phyloP scores from a whole-genome alignment of 2,113 vertebrate genomes.

The Nothobranchius kuhntae region DNA sequence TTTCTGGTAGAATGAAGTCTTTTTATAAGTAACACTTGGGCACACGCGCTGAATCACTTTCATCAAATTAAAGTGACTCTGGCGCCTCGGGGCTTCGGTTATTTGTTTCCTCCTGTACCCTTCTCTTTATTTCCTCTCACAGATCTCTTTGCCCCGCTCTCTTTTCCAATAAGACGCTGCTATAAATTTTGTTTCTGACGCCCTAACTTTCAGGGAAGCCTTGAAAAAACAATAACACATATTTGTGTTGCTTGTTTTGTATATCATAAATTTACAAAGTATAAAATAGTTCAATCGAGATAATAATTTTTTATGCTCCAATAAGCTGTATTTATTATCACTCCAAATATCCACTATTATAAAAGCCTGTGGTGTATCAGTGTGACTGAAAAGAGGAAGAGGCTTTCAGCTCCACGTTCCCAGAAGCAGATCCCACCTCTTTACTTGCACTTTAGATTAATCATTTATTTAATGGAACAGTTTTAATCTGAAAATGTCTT shows the following conservation, averaged over 20 bases:
- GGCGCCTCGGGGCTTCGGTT: slow-evolving; percentile 32
- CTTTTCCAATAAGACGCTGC: slow-evolving; percentile 19
- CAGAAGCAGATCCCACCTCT: slow-evolving; percentile 24
- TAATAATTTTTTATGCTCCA: background rate
- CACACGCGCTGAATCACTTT: slow-evolving; percentile 45
- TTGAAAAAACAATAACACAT: background rate
- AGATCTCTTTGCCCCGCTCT: slow-evolving; percentile 30
- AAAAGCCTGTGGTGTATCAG: slow-evolving; percentile 11
- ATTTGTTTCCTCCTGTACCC: slow-evolving; percentile 46
- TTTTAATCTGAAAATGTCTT: slow-evolving; percentile 66
- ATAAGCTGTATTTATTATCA: background rate
- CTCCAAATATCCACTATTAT: background rate
- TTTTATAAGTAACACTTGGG: slow-evolving; percentile 24
- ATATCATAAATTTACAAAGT: background rate
- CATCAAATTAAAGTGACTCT: slow-evolving; percentile 57
- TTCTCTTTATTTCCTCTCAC: slow-evolving; percentile 8
- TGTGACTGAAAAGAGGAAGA: background rate
- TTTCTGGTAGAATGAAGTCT: slow-evolving; percentile 36
- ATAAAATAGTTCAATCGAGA: background rate
- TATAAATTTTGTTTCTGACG: slow-evolving; percentile 28
- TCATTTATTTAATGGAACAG: slow-evolving; percentile 71
- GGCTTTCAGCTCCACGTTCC: slow-evolving; percentile 2
- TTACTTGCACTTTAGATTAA: slow-evolving; percentile 56
- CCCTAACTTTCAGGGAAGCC: slow-evolving; percentile 8
- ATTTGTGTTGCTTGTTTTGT: slow-evolving; percentile 6